These are phyloP conservation scores for Hippocampus guttulatus DNA, from an alignment of 2,113 vertebrate species.

Conservation along the genomic window DNA sequence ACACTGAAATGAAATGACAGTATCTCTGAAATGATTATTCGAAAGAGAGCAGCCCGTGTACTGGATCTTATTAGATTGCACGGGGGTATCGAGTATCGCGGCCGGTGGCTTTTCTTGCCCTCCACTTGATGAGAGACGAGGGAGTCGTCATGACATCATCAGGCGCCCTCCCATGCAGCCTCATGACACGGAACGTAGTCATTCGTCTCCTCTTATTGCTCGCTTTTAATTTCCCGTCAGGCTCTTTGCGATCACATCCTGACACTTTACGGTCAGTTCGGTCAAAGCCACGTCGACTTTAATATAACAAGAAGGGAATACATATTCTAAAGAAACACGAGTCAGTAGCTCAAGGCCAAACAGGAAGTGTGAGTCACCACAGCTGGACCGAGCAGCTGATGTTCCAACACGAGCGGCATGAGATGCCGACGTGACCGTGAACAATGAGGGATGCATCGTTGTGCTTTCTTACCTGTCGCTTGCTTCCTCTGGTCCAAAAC, in stretches of 20 bases:
- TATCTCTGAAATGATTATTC: neutral
- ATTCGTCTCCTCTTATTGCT: neutral
- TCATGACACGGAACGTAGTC: constrained; percentile 15
- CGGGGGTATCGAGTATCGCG: neutral
- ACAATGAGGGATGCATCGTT: neutral
- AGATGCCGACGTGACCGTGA: neutral
- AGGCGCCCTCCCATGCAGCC: constrained; percentile 1
- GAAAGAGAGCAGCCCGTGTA: neutral
- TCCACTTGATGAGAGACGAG: neutral
- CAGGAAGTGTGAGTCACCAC: constrained; percentile 43
- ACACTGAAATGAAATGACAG: neutral
- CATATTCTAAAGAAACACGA: neutral
- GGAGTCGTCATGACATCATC: constrained; percentile 3
- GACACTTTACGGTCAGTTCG: neutral
- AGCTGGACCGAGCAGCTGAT: constrained; percentile 22
- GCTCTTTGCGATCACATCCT: neutral
- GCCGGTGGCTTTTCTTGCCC: neutral
- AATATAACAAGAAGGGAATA: neutral
- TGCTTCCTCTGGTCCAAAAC: too few species aligned
- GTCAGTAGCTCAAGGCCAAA: neutral
- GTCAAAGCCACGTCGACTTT: neutral
- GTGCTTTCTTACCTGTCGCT: too few species aligned
- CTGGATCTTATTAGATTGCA: neutral
- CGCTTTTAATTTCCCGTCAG: constrained; percentile 20
- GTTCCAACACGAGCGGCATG: constrained; percentile 8